Evolutionary conservation across 2,888 invertebrate species (phyloP), one percentile per base, ranked within the genome.

Genomic region (Chloroclysta siterata): DNA sequence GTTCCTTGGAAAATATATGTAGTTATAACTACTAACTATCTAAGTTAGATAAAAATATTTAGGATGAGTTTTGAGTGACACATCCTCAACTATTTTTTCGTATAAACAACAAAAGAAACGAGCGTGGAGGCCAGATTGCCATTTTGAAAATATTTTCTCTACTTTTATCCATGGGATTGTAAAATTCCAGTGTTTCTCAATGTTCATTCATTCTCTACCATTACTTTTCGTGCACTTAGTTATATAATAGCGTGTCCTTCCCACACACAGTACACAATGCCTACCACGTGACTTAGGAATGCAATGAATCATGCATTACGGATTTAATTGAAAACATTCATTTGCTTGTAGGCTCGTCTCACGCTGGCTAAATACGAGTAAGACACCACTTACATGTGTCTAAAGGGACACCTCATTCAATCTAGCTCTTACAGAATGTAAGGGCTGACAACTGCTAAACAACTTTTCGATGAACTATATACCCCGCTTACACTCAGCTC

Each of bases 171-270:
- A 17, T 46, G 13, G 44, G 17, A 29, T 28, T 46, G 50, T 0
- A 17, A 36, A 52, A 39, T 15, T 52, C 11, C 11, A 39, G 11
- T 15, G 17, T 11, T 39, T 52, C 36, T 14, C 36, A 39, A 39
- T 11, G 51, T 36, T 52, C 14, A 50, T 50, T 14, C 29, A 50
- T 2, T 2, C 5, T 6, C 13, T 52, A 52, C 8, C 52, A 60
- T 50, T 54, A 54, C 42, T 46, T 47, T 42, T 13, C 3, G 28
- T 33, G 51, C 33, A 51, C 36, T 33, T 14, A 50, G 29, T 61
- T 56, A 61, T 41, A 59, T 54, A 60, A 60, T 53, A 10, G 36
- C 48, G 29, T 55, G 59, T 63, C 63, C 63, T 63, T 63, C 63
- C 58, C 63, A 63, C 63, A 63, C 55, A 44, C 44, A 14, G 46